Evolutionary conservation across 2,797 vertebrate genomes (phyloP), one percentile per base, ranked within the genome.

Genomic region (Cheirogaleus major): DNA sequence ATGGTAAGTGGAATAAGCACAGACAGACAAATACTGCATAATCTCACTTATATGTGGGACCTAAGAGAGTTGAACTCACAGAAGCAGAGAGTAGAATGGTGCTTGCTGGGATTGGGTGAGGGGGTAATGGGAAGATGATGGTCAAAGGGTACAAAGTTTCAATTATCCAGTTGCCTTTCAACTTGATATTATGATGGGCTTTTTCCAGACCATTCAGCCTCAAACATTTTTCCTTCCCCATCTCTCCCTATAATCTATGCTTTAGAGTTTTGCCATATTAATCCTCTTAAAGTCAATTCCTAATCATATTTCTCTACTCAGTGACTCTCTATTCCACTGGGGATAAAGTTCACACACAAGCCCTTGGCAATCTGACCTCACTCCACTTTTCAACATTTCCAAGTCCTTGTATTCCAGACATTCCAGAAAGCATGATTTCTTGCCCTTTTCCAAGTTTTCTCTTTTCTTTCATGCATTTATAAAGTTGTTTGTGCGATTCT

Each of bases 81-180:
- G 52, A 83, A 55, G 17, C 8, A 48, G 17, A 52, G 25, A 69
- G n/a, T 22, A 7, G 15, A 81, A 43, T 43, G 10, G 20, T 1
- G 1, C 6, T 18, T 76, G 11, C 55, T 32, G 0, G 43, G 32
- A 3, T 4, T n/a, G 10, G 5, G 22, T 4, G 27, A 50, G 20
- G 1, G 11, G 12, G 12, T 12, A 35, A 11, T 12, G 38, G 12
- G 25, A 72, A 78, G 45, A 32, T 0, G 15, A 43, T 12, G 32
- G 35, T 45, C 15, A 78, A 75, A 78, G 9, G 4, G 32, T 52
- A 38, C 27, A 32, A 61, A 48, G 27, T 11, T 30, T 61, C 35
- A 1, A 7, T 25, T 45, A 12, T 23, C 20, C 17, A 73, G 22
- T 2, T 65, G 41, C 2, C 4, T 78, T 83, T 70, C 84, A 70